Evolutionary conservation across 2,113 vertebrate genomes (phyloP).

Genomic region (Oryzias woworae): DNA sequence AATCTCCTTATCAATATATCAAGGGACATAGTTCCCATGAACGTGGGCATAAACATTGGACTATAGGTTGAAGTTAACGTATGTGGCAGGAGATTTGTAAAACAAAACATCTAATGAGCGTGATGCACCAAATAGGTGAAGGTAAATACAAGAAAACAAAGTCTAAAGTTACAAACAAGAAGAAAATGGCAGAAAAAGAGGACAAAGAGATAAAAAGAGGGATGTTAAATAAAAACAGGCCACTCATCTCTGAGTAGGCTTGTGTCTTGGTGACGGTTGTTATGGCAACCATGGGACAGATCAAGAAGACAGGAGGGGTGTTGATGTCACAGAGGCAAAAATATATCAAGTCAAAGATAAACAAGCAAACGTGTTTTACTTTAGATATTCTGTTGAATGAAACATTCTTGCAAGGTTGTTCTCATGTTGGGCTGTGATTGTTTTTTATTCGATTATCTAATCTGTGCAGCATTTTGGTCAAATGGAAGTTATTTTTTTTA

Average conservation of each 20-base stretch:
- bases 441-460: no score
- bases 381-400: no score
- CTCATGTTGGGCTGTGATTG: no score
- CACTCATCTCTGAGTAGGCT: conserved; percentile 26
- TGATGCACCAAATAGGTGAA: not conserved
- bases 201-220: conserved; percentile 6
- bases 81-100: no score
- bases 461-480: no score
- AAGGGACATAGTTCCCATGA: no score
- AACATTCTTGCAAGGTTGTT: no score
- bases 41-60: no score
- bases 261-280: conserved; percentile 54
- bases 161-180: not conserved
- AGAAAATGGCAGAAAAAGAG: not conserved
- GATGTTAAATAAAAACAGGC: conserved; percentile 20
- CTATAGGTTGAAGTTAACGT: no score
- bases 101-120: no score
- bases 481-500: no score
- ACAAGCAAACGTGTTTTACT: conserved; percentile 16
- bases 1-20: no score
- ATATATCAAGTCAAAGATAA: conserved; percentile 27
- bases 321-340: conserved; percentile 46
- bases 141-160: not conserved
- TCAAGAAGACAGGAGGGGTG: conserved; percentile 30
- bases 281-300: conserved; percentile 53